Evolutionary conservation across 2,888 invertebrate genomes (phyloP).

Genomic region (Chironomus tentans): DNA sequence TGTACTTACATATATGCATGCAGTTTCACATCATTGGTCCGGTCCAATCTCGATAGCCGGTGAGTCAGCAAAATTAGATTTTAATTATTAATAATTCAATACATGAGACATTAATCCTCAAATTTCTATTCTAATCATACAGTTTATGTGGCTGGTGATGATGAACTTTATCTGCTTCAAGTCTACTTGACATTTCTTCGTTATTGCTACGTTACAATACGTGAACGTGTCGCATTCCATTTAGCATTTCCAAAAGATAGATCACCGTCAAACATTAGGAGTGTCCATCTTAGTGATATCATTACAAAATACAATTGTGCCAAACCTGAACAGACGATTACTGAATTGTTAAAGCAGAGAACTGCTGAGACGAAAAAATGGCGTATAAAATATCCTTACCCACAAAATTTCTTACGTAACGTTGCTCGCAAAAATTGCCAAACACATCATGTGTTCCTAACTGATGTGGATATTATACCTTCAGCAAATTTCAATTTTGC

Average conservation of each 20-base stretch:
- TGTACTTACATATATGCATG: too few species aligned
- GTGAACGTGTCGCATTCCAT: conserved; percentile 66
- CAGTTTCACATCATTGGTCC: conserved; percentile 70
- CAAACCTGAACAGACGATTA: conserved; percentile 55
- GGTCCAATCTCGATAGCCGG: conserved; percentile 69
- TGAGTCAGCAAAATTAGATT: neutral
- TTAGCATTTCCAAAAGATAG: conserved; percentile 58
- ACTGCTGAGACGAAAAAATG: conserved; percentile 57
- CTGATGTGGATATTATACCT: conserved; percentile 83
- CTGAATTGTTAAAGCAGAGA: conserved; percentile 50
- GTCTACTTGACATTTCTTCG: conserved; percentile 67
- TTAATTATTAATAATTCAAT: neutral
- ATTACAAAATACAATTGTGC: conserved; percentile 50
- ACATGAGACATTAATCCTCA: neutral
- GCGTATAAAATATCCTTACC: conserved; percentile 69
- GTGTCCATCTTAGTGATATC: conserved; percentile 37
- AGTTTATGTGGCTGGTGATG: conserved; percentile 67
- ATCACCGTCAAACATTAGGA: conserved; percentile 35
- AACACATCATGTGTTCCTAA: conserved; percentile 68
- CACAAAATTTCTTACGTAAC: conserved; percentile 83
- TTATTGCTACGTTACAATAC: conserved; percentile 62
- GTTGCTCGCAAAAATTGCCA: conserved; percentile 78
- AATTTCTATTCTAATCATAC: conserved; percentile 35
- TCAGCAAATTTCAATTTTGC: conserved; percentile 54
- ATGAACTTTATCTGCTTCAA: conserved; percentile 63